Base-by-base conservation (phyloP, 1,140 invertebrate genomes). In the Asbolus verrucosus region DNA sequence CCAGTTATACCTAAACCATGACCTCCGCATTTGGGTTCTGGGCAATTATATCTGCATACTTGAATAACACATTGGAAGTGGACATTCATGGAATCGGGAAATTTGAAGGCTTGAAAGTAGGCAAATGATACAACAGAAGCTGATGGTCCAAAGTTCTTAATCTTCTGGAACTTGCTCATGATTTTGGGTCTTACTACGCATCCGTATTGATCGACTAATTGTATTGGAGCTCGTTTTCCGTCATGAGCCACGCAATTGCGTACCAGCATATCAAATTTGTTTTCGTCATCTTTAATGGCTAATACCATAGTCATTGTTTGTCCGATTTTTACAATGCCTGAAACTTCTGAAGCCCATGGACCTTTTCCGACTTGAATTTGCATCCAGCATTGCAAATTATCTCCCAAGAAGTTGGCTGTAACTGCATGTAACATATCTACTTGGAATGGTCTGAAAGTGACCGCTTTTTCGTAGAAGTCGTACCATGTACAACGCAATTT, bases 51-150 rank as follows among this genome's bases (percentile, higher is more conserved):
- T 67, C 94, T 87, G 75, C 95, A 97, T 1, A 97, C 94, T 85
- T 97, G 95, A 74, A 97, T 97, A 1, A 96, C 94, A 79, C 95
- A 97, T 81, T 97, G 95, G 90, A 97, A 97, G 85, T 96, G 95
- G 1, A 97, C 94, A 78, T 97, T 96, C 95, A 97, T 97, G 6
- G 94, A 96, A 80, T 97, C 95, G 0, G 95, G 95, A 89, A 97
- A 97, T 82, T 97, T 97, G 84, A 97, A 97, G 0, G 95, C 95
- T 83, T 95, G 93, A 91, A 97, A 97, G 83, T 97, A 95, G 1
- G 95, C 95, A 78, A 96, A 97, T 46, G 93, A 94, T 0, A 97
- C 92, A 0, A 97, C 95, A 0, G 94, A 95, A 2, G 95, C 95
- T 18, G 93, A 94, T 0, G 94, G 92, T 0, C 95, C 95, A 70